Evolutionary conservation across 2,797 vertebrate species (phyloP), one percentile per base, ranked within the genome.

Genomic region (Pyrocephalus nanus): DNA sequence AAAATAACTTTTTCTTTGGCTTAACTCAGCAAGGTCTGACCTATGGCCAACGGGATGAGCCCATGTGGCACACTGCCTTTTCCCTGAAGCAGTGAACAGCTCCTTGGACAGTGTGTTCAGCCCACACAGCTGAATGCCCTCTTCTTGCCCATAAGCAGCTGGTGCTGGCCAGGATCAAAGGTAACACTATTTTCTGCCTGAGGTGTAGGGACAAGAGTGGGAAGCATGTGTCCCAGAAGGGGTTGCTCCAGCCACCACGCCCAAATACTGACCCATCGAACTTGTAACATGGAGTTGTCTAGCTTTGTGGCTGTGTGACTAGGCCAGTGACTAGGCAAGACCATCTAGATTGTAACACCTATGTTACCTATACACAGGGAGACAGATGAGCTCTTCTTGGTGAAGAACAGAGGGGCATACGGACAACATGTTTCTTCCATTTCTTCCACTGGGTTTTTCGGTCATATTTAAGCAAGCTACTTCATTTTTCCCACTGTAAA

Each of bases 221-320:
- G 58, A 65, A 72, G 8, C 23, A 50, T 0, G 0, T 21, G 14
- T 84, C 29, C 42, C 62, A 75, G 2, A 64, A 53, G 43, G n/a
- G 29, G 5, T n/a, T 76, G 11, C 22, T 67, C 38, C 29, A 45
- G 32, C 45, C 34, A 25, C 53, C 1, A 0, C 30, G 16, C 36
- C 47, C 30, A 73, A 69, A 51, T 65, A 50, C 23, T 15, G 18
- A 30, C 15, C 42, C 54, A 12, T 40, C 19, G 17, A 22, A 26
- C 22, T 11, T 15, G 25, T 47, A 36, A 38, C 34, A 11, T 0
- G 1, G 21, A 45, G 9, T 19, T 36, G 18, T 55, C n/a, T 34
- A 30, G 20, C 20, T 48, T 27, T 22, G 5, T 38, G 26, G 29
- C 38, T 77, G 11, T 60, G 26, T 60, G 57, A 53, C 61, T n/a